Conservation (phyloP, 1,140 invertebrate species). For the Elysia chlorotica region DNA sequence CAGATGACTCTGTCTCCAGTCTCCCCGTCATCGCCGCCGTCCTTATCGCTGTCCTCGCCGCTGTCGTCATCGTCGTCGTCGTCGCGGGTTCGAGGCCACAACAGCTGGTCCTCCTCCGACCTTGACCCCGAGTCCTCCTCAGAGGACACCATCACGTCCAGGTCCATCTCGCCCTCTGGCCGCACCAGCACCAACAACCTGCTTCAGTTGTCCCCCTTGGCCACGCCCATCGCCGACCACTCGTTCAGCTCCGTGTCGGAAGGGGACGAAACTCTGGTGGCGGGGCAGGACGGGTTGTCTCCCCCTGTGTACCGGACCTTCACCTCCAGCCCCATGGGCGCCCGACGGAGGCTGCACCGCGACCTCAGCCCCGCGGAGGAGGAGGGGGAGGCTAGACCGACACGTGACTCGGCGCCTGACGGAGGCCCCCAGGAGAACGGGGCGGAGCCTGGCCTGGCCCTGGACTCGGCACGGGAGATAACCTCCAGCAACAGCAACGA, state of each 20-base stretch:
- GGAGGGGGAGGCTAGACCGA: background rate
- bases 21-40: too few species aligned
- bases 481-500: constrained; percentile 55
- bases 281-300: constrained; percentile 22
- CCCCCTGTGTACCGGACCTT: background rate
- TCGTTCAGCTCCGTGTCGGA: too few species aligned
- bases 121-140: constrained; percentile 21
- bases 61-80: too few species aligned
- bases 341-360: background rate
- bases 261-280: constrained; percentile 9
- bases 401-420: background rate
- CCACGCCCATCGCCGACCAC: too few species aligned
- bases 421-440: background rate
- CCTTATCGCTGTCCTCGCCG: too few species aligned
- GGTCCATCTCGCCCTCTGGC: constrained; percentile 21
- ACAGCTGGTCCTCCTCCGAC: constrained; percentile 2
- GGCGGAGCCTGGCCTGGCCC: background rate
- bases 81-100: too few species aligned
- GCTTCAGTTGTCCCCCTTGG: too few species aligned
- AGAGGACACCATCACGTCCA: constrained; percentile 22
- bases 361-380: too few species aligned
- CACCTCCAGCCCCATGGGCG: background rate
- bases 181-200: too few species aligned
- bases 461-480: constrained; percentile 31
- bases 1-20: too few species aligned